phyloP scores from a whole-genome alignment of 1,140 invertebrate genomes.

The Centruroides sculpturatus region DNA sequence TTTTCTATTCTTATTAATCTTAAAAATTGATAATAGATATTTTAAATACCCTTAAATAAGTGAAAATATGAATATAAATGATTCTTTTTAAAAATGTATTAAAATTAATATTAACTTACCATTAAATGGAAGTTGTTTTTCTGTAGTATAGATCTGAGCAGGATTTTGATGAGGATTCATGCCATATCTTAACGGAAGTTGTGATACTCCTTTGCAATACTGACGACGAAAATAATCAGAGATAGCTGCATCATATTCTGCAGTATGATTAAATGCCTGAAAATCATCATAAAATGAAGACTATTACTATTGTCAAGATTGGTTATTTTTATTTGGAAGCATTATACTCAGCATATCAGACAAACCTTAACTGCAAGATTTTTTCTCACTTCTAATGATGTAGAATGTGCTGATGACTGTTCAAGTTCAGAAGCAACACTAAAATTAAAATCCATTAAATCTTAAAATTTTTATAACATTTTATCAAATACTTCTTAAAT shows the following conservation, averaged over 20 bases:
- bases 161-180: slow-evolving; percentile 98
- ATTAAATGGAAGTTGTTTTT: slow-evolving; percentile 64
- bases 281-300: no score
- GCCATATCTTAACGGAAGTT: slow-evolving; percentile 78
- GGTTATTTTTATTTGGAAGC: neutral
- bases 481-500: no score
- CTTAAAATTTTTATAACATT: no score
- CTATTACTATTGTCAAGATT: neutral
- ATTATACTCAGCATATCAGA: neutral
- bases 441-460: no score
- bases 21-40: no score
- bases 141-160: slow-evolving; percentile 76
- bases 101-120: slow-evolving; percentile 28
- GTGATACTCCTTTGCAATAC: slow-evolving; percentile 59
- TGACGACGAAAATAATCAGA: slow-evolving; percentile 90
- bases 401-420: neutral
- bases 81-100: neutral
- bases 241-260: slow-evolving; percentile 85
- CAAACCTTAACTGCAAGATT: neutral
- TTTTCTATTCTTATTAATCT: no score
- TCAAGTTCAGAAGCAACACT: neutral
- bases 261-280: slow-evolving; percentile 92
- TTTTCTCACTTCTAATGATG: neutral
- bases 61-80: neutral
- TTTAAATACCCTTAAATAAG: no score